Evolutionary conservation across 1,140 invertebrate genomes (phyloP), one percentile per base, ranked within the genome.

Genomic region (Drosophila sucinea): DNA sequence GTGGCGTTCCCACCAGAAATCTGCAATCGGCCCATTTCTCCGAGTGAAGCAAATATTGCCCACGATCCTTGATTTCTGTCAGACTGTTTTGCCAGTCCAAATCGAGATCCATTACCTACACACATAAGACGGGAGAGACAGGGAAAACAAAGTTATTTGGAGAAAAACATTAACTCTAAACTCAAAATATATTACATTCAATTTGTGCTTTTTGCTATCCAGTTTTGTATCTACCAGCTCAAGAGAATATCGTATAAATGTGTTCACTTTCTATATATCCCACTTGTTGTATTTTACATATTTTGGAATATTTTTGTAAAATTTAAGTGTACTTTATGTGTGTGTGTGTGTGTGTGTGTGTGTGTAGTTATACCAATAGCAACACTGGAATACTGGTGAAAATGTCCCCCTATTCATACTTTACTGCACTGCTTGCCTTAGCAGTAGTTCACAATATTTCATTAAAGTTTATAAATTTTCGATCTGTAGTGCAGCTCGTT

Each of bases 1-100:
- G 94, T 79, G 95, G 95, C n/a, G 94, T 93, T 1, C 96, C 96
- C n/a, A 97, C 96, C 64, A 97, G 92, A 82, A 97, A 97, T 27
- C 94, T 94, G 87, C 96, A 97, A 80, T 97, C 96, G 7, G 95
- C 75, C 96, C 96, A 97, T 92, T 95, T 94, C 60, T 95, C 95
- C 10, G 95, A 95, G 77, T 96, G 94, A 3, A 97, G 87, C 30
- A 97, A 83, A 90, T 96, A 94, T 60, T 94, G 93, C 4, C 95
- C 95, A 58, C 96, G 93, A 81, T 96, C 94, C 66, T 95, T 94
- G 27, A 96, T 92, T 78, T 94, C 94, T 60, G 95, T 94, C 68
- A 95, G 95, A 67, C 93, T 93, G 67, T 94, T 94, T 92, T 97
- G 96, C 96, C 96, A 97, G 86, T 97, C 44, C 23, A 51, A 51